Base-by-base conservation (phyloP, 2,888 invertebrate genomes). In the Diaphora mendica region DNA sequence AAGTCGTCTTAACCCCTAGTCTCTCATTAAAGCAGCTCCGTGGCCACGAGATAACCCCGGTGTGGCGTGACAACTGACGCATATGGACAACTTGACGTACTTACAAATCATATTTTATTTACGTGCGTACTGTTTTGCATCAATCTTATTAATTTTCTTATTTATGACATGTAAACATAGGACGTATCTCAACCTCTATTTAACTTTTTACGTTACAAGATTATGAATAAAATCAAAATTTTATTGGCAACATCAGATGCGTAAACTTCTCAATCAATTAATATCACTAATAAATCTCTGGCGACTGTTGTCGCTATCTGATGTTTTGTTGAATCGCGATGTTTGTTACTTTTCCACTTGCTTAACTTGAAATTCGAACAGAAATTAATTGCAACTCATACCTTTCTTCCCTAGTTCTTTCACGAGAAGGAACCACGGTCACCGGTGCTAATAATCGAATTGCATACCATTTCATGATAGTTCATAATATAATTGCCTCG, bases 1-100 rank as follows among this genome's bases (percentile, higher is more conserved):
- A 90, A 91, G 89, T 87, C 80, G 83, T 90, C 82, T 86, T 87
- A 87, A 84, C 82, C 84, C 83, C 81, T 74, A 80, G 79, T 74
- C 76, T 77, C 90, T 89, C 90, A 90, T 92, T 91, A 92, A 83
- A 84, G 84, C 84, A 88, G 87, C 88, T 84, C 79, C 72, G 84
- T 83, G 83, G 81, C 80, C 80, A 77, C 72, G 70, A 85, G 93
- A 93, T 93, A 93, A 93, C 93, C 92, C 83, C 83, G 77, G 67
- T 48, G 91, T 93, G 86, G 92, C 91, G 91, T 92, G 93, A 92
- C 87, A 82, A 85, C 79, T 91, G 91, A 91, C 91, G 90, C 78
- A 75, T 82, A 77, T 72, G 48, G 59, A 75, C 64, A 62, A 51
- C 64, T 67, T 88, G 88, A 89, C 87, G 84, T 74, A 74, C n/a